A percentile compares a stretch with the other conserved stretches of the same genome.
Evolutionary conservation across 2,113 vertebrate genomes (phyloP).

Genomic region (Addax nasomaculatus): DNA sequence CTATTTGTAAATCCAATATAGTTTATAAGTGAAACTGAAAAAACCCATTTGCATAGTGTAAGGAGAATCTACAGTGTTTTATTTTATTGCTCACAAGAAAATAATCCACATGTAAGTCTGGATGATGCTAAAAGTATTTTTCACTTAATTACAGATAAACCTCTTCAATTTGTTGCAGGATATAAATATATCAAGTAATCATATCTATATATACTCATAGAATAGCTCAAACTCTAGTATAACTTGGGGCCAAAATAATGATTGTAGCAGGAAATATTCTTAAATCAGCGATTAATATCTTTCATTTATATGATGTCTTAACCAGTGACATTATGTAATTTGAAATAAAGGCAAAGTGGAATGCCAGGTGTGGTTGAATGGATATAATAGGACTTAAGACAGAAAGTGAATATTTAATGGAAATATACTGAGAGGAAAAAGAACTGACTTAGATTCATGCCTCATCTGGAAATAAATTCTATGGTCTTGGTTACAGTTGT

Average conservation of each 20-base stretch:
- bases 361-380: background rate
- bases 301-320: background rate
- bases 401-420: background rate
- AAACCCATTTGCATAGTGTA: background rate
- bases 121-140: background rate
- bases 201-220: background rate
- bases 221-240: background rate
- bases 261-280: background rate
- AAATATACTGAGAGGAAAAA: background rate
- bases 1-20: background rate
- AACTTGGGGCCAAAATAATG: background rate
- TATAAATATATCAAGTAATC: background rate
- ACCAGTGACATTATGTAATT: background rate
- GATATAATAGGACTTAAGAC: background rate
- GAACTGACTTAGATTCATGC: background rate
- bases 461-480: constrained; percentile 18
- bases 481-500: background rate
- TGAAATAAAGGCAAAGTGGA: constrained; percentile 8
- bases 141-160: constrained; percentile 20
- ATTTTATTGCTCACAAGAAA: constrained; percentile 10
- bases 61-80: background rate
- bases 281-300: background rate
- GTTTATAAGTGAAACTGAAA: constrained; percentile 2
- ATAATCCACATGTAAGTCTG: background rate
- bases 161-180: background rate